Evolutionary conservation across 37 sponge, comb jelly and placozoan genomes (phyloP), one percentile per base, ranked within the genome.

Genomic region (Aplysina aerophoba): DNA sequence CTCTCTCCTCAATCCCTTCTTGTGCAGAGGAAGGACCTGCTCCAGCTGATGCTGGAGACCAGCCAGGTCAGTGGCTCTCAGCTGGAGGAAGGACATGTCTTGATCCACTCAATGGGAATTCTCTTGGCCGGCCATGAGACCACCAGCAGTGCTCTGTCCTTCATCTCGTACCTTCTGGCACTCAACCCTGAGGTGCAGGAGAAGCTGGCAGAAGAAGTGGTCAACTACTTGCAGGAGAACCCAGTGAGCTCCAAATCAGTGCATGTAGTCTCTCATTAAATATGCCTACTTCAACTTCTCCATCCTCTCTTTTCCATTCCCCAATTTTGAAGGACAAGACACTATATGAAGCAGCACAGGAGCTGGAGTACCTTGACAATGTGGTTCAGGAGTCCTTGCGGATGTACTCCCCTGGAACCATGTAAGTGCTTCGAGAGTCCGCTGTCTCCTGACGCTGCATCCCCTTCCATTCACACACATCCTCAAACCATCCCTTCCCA

Each of bases 91-190:
- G 34, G 71, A 17, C 71, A 69, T 30, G 28, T 16, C 34, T 17
- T 69, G 17, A 35, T 30, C 71, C 13, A 34, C 2, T n/a, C 71
- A n/a, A 35, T 69, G 28, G 71, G 4, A 17, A 6, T 30, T 30
- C 71, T 69, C 6, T 11, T 69, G 28, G 71, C 71, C 13, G 71
- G 71, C 6, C 71, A 69, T 69, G 71, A 69, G 33, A n/a, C 71
- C 17, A 69, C 71, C 33, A 69, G 35, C 6, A 69, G 34, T 6
- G 28, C 71, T 30, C 27, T 69, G 35, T 11, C 34, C 30, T 69
- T 69, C 34, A 8, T 1, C 71, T 34, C 35, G 1, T 69, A 31
- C 71, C 34, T 69, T 4, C 34, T 69, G 71, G 71, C 71, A 17
- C 28, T 35, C 34, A 69, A 27, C 34, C 33, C 28, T n/a, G 33